Evolutionary conservation across 1,140 invertebrate genomes (phyloP).

Genomic region (Rhopalosiphum maidis): DNA sequence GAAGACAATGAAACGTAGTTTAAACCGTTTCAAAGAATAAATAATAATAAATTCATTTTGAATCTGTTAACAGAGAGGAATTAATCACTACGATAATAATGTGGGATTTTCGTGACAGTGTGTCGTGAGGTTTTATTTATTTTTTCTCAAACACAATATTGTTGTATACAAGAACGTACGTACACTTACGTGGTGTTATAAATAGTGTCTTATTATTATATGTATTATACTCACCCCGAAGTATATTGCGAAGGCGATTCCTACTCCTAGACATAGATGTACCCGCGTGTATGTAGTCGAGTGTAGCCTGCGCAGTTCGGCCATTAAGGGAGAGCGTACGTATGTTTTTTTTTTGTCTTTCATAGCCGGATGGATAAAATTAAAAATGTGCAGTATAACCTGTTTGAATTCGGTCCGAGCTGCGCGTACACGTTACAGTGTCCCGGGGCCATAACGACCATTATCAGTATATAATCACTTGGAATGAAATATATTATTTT

Average conservation of each 20-base stretch:
- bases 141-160: not conserved
- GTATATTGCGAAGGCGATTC: not conserved
- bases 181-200: not conserved
- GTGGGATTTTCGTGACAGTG: not conserved
- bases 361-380: not conserved
- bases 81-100: not conserved
- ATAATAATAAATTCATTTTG: not conserved
- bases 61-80: not conserved
- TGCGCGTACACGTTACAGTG: not conserved
- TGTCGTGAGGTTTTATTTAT: not conserved
- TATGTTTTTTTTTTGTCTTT: not conserved
- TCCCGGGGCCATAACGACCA: not conserved
- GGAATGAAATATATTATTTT: conserved; percentile 26
- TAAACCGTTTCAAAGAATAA: not conserved
- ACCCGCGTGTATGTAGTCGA: not conserved
- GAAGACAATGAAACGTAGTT: not conserved
- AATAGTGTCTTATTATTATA: not conserved
- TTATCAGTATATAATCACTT: conserved; percentile 9
- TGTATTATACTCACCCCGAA: not conserved
- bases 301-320: not conserved
- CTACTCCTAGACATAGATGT: too few relatives aligned
- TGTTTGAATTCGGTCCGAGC: not conserved
- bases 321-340: not conserved
- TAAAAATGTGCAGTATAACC: not conserved
- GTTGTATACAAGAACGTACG: not conserved